A percentile compares a stretch with the other conserved stretches of the same genome.
phyloP scores from a whole-genome alignment of 2,797 vertebrate species.

The Onychomys leucogaster region DNA sequence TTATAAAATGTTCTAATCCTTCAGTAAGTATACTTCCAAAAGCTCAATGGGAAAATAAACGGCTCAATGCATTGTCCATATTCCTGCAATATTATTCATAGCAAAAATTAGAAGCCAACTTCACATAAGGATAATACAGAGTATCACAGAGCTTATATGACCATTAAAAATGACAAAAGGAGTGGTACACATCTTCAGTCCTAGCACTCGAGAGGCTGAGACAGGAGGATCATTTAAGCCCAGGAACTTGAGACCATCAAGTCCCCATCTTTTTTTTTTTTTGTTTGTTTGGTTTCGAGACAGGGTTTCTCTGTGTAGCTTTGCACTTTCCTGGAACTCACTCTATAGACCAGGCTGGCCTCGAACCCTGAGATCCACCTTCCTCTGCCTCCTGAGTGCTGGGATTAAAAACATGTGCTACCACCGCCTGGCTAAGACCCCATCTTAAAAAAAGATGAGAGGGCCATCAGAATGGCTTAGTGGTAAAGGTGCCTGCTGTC shows the following conservation, averaged over 20 bases:
- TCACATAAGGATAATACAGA: not conserved
- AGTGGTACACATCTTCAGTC: not conserved
- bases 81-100: conserved; percentile 32
- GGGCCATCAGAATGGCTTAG: not conserved
- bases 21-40: conserved; percentile 58
- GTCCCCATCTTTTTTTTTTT: not conserved
- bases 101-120: conserved; percentile 41
- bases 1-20: conserved; percentile 56
- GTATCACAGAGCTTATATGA: conserved; percentile 5
- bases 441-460: not conserved
- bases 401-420: too few relatives aligned
- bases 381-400: too few relatives aligned
- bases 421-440: too few relatives aligned
- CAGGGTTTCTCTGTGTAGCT: too few relatives aligned
- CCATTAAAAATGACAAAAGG: not conserved
- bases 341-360: too few relatives aligned
- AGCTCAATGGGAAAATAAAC: not conserved
- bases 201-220: not conserved
- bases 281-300: too few relatives aligned
- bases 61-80: conserved; percentile 38
- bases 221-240: not conserved
- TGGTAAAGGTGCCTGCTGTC: not conserved
- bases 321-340: too few relatives aligned
- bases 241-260: not conserved
- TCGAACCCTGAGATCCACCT: too few relatives aligned